These are phyloP conservation scores for Shinisaurus crocodilurus DNA, from an alignment of 2,113 vertebrate genomes.

Conservation along the genomic window DNA sequence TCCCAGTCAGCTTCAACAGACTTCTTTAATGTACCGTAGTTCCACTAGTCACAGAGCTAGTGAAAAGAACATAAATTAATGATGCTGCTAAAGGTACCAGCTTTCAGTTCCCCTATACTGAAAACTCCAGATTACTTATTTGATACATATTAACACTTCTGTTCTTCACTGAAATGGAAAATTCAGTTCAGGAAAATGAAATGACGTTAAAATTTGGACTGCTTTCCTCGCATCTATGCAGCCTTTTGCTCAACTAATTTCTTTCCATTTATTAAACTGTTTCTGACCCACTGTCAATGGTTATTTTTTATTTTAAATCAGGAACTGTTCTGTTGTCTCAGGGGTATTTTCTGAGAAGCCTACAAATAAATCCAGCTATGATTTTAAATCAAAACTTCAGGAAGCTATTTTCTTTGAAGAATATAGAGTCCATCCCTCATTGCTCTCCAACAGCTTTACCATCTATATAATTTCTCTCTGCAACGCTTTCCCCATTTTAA, in stretches of 20 bases:
- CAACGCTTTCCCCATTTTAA: slow-evolving; percentile 35
- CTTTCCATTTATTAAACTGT: background rate
- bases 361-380: slow-evolving; percentile 53
- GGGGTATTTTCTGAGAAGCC: slow-evolving; percentile 50
- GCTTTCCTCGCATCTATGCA: background rate
- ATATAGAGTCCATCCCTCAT: slow-evolving; percentile 43
- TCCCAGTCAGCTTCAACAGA: too few species aligned
- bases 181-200: background rate
- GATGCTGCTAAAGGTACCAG: background rate
- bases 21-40: too few species aligned
- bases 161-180: slow-evolving; percentile 6
- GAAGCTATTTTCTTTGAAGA: slow-evolving; percentile 51
- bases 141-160: slow-evolving; percentile 44
- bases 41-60: background rate
- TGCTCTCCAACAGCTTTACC: slow-evolving; percentile 7
- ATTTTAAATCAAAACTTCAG: slow-evolving; percentile 51
- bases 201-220: background rate
- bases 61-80: background rate
- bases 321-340: slow-evolving; percentile 38
- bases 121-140: slow-evolving; percentile 29
- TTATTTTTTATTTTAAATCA: slow-evolving; percentile 3
- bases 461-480: background rate
- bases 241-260: background rate
- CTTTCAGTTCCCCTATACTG: background rate
- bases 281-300: background rate